Evolutionary conservation across 2,797 vertebrate genomes (phyloP).

Genomic region (Trachurus trachurus): DNA sequence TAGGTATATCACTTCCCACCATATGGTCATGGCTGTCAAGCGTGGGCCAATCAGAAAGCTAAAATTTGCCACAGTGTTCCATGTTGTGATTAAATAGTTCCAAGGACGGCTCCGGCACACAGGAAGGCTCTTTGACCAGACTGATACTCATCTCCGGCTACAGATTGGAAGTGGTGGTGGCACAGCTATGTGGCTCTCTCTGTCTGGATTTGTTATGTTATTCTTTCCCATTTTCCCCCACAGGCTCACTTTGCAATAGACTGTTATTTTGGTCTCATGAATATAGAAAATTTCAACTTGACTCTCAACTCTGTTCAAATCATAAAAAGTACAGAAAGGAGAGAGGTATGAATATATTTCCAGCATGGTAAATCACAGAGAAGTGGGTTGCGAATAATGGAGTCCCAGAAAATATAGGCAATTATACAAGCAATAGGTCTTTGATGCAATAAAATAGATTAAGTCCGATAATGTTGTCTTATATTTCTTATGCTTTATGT

Average conservation of each 20-base stretch:
- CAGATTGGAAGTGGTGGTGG: slow-evolving; percentile 84
- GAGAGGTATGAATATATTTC: slow-evolving; percentile 64
- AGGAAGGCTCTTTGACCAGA: slow-evolving; percentile 84
- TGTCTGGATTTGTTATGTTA: slow-evolving; percentile 79
- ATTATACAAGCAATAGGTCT: slow-evolving; percentile 41
- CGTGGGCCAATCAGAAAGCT: slow-evolving; percentile 81
- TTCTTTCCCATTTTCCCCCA: slow-evolving; percentile 72
- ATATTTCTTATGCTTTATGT: slow-evolving; percentile 11
- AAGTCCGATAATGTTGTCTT: slow-evolving; percentile 18
- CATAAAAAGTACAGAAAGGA: slow-evolving; percentile 67
- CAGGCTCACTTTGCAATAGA: slow-evolving; percentile 64
- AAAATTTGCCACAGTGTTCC: slow-evolving; percentile 87
- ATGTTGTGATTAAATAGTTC: slow-evolving; percentile 89
- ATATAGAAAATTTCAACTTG: slow-evolving; percentile 76
- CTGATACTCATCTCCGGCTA: slow-evolving; percentile 85
- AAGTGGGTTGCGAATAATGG: slow-evolving; percentile 62
- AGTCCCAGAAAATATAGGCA: slow-evolving; percentile 42
- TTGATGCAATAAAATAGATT: slow-evolving; percentile 47
- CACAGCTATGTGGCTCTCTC: slow-evolving; percentile 69
- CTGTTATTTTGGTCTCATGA: slow-evolving; percentile 76
- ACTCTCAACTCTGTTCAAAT: slow-evolving; percentile 74
- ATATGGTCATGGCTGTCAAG: slow-evolving; percentile 87
- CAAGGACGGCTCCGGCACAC: slow-evolving; percentile 79
- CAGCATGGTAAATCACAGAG: slow-evolving; percentile 62
- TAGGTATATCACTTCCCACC: slow-evolving; percentile 88